Evolutionary conservation across 2,888 invertebrate species (phyloP).

Genomic region (Oscheius sp.): DNA sequence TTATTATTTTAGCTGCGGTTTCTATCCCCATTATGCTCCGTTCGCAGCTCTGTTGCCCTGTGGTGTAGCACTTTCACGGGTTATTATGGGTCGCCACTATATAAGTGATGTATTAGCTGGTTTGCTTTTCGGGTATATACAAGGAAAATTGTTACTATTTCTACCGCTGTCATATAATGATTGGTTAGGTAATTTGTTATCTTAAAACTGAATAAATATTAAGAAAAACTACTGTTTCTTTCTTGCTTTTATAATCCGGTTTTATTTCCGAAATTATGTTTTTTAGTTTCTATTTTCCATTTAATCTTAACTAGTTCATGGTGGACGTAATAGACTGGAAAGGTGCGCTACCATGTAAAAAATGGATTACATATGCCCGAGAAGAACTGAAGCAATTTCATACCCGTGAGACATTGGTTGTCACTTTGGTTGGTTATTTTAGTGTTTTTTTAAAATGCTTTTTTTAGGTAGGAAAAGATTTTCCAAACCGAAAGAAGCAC

Average conservation of each 20-base stretch:
- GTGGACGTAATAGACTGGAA: too few species aligned
- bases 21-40: background rate
- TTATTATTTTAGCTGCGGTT: background rate
- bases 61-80: slow-evolving; percentile 81
- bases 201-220: background rate
- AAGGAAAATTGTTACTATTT: too few species aligned
- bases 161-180: too few species aligned
- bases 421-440: slow-evolving; percentile 14
- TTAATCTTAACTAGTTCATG: too few species aligned
- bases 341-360: background rate
- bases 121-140: too few species aligned
- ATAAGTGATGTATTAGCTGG: slow-evolving; percentile 86
- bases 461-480: slow-evolving; percentile 29
- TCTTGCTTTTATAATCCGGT: background rate
- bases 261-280: too few species aligned
- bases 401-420: background rate
- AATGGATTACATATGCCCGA: slow-evolving; percentile 5
- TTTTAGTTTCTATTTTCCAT: too few species aligned
- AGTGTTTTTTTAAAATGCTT: background rate
- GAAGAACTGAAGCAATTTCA: background rate
- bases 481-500: slow-evolving; percentile 5
- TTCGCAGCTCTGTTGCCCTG: slow-evolving; percentile 67
- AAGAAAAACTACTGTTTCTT: background rate
- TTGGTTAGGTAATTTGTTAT: background rate
- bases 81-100: slow-evolving; percentile 86